These are phyloP conservation scores for Microcebus ravelobensis DNA, from an alignment of 2,113 vertebrate genomes.

Conservation along the genomic window DNA sequence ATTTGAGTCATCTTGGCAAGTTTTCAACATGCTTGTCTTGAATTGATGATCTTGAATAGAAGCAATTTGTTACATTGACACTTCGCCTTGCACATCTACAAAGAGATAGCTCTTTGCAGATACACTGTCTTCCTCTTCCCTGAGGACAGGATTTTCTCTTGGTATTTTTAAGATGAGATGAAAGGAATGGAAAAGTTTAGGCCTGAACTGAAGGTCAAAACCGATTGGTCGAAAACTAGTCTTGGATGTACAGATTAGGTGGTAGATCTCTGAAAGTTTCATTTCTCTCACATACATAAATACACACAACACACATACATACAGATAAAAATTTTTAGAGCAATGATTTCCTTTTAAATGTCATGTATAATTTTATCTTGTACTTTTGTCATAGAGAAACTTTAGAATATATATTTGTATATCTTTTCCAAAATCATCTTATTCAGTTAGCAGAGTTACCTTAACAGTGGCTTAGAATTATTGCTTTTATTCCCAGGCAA, in stretches of 20 bases:
- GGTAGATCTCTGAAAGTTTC: slow-evolving; percentile 66
- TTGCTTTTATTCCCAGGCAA: neutral
- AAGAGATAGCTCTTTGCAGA: slow-evolving; percentile 75
- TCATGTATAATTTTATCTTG: neutral
- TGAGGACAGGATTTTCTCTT: slow-evolving; percentile 61
- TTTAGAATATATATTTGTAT: neutral
- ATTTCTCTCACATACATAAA: neutral
- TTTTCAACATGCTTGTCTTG: slow-evolving; percentile 83
- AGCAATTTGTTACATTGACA: slow-evolving; percentile 81
- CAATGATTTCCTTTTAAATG: neutral
- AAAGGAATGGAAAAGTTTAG: slow-evolving; percentile 73
- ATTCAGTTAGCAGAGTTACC: neutral
- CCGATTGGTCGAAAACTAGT: slow-evolving; percentile 56
- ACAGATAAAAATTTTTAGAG: neutral
- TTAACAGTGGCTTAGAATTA: neutral
- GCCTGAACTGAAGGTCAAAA: slow-evolving; percentile 75
- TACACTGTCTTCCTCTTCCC: slow-evolving; percentile 72
- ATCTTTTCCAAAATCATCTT: neutral
- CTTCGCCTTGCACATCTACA: slow-evolving; percentile 60
- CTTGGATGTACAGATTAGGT: slow-evolving; percentile 41
- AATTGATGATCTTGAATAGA: slow-evolving; percentile 80
- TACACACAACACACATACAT: neutral
- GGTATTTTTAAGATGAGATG: slow-evolving; percentile 61
- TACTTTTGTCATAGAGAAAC: neutral
- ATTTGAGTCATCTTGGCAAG: slow-evolving; percentile 80